phyloP scores from a whole-genome alignment of 2,888 invertebrate genomes.

The Drosophila picticornis region DNA sequence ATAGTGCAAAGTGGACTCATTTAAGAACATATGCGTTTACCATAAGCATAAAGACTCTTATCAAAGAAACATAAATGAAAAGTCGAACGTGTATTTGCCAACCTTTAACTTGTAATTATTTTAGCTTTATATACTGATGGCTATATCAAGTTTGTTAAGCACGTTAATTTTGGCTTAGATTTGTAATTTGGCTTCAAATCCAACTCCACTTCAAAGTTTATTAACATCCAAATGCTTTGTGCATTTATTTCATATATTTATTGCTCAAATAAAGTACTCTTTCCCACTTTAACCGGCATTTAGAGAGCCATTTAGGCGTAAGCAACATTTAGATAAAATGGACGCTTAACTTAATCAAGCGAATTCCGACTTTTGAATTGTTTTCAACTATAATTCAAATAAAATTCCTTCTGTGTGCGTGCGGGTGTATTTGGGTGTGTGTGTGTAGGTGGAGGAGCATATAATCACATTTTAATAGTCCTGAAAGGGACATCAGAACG shows the following conservation, averaged over 20 bases:
- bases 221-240: neutral
- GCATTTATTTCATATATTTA: neutral
- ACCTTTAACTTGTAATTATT: neutral
- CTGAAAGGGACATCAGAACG: conserved; percentile 35
- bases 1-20: neutral
- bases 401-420: conserved; percentile 18
- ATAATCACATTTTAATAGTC: conserved; percentile 71
- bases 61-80: neutral
- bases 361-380: conserved; percentile 21
- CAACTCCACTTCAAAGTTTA: neutral
- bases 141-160: neutral
- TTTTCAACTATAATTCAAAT: conserved; percentile 19
- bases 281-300: neutral
- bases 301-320: neutral
- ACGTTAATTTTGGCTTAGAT: neutral
- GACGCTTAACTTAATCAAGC: conserved; percentile 42
- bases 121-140: neutral
- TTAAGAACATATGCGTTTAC: neutral
- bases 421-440: neutral
- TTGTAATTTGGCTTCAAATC: neutral
- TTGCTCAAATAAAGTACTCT: conserved; percentile 9
- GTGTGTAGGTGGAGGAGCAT: conserved; percentile 1
- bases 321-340: conserved; percentile 48
- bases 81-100: neutral
- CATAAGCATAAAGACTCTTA: neutral